Percentiles rank a stretch among this genome's conserved stretches.
These are phyloP conservation scores for Diplodus puntazzo DNA, from an alignment of 2,797 vertebrate species.

Conservation along the genomic window DNA sequence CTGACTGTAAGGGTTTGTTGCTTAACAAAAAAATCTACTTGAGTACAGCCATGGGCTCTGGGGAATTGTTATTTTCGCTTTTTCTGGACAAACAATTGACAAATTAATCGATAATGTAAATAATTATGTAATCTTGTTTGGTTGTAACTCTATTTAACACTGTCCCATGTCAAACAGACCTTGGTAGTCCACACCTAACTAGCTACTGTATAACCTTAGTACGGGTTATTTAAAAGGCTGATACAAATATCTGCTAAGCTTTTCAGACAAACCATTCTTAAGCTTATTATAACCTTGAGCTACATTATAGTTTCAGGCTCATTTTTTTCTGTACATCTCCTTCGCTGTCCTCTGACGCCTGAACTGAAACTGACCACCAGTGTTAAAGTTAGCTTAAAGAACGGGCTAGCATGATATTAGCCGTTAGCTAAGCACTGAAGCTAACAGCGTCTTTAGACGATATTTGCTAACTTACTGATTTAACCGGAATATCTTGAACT, in stretches of 20 bases:
- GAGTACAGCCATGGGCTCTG: background rate
- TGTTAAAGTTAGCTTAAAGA: background rate
- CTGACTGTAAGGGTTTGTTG: too few species aligned
- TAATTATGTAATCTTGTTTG: background rate
- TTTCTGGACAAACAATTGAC: background rate
- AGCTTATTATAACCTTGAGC: background rate
- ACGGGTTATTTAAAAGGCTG: background rate
- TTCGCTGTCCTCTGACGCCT: background rate
- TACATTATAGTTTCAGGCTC: too few species aligned
- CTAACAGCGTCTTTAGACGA: background rate
- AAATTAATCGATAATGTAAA: background rate
- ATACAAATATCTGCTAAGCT: background rate
- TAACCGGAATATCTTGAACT: background rate
- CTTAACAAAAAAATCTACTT: too few species aligned
- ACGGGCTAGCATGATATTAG: background rate
- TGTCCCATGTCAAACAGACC: too few species aligned
- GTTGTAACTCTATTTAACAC: background rate
- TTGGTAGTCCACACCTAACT: too few species aligned
- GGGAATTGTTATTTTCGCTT: background rate
- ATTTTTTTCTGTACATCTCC: background rate
- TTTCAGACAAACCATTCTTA: background rate
- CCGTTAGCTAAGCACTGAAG: background rate
- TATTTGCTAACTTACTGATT: background rate
- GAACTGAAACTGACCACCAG: constrained; percentile 15
- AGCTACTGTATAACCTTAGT: background rate